Evolutionary conservation across 2,113 vertebrate species (phyloP).

Genomic region (Ophthalmolycus amberensis): DNA sequence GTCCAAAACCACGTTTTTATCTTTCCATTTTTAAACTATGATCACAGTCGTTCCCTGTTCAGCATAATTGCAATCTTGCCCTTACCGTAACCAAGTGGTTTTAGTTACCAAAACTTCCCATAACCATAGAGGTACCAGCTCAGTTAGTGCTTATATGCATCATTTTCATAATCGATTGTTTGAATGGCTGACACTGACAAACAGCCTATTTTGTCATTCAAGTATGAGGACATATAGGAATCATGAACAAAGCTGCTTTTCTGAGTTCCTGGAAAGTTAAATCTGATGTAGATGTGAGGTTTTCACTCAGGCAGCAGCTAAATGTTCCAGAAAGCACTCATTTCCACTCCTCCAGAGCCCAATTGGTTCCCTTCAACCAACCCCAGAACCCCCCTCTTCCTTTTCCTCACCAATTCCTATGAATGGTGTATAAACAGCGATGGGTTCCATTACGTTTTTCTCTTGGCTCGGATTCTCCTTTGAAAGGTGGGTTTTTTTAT

Average conservation of each 20-base stretch:
- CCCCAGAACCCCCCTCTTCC: background rate
- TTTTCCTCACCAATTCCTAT: slow-evolving; percentile 25
- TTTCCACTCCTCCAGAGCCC: slow-evolving; percentile 6
- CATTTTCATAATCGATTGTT: background rate
- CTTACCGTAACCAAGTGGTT: background rate
- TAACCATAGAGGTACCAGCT: background rate
- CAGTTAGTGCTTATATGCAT: background rate
- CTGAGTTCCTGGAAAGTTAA: background rate
- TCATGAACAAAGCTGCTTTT: background rate
- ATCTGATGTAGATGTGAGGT: background rate
- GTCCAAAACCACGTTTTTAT: background rate
- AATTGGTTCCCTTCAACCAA: slow-evolving; percentile 5
- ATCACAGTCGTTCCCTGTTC: background rate
- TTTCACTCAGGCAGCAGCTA: background rate
- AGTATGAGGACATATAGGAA: background rate
- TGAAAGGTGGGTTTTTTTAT: slow-evolving; percentile 19
- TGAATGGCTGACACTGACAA: background rate
- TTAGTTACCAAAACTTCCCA: background rate
- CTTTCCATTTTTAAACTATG: background rate
- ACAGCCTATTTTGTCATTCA: background rate
- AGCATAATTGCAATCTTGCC: background rate
- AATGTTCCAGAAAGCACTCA: background rate
- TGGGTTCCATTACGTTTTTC: slow-evolving; percentile 17
- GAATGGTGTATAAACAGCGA: slow-evolving; percentile 50
- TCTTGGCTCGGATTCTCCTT: slow-evolving; percentile 34